Conservation (phyloP, 2,888 invertebrate genomes). For the Rhamnusium bicolor region DNA sequence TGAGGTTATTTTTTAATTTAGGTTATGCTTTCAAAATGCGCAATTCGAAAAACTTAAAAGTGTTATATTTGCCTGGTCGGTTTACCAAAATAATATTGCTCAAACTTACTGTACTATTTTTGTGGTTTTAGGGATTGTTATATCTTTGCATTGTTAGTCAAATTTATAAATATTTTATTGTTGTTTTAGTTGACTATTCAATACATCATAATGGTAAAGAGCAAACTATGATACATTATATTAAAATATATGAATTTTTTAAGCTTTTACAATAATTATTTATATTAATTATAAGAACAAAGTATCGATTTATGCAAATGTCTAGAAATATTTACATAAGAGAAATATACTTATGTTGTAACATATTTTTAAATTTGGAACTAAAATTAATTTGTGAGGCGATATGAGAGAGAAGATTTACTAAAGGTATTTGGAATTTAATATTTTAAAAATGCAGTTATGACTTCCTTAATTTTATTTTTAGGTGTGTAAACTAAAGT, state of each 20-base stretch:
- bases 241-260: background rate
- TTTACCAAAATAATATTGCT: constrained; percentile 1
- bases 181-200: background rate
- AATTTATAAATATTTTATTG: constrained; percentile 7
- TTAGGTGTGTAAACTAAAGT: background rate
- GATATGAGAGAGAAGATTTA: background rate
- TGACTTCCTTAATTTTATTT: background rate
- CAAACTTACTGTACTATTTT: constrained; percentile 4
- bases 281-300: background rate
- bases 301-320: background rate
- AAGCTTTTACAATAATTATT: constrained; percentile 11
- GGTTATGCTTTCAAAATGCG: background rate
- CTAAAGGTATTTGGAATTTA: constrained; percentile 3
- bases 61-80: background rate
- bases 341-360: background rate
- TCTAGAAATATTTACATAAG: background rate
- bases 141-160: constrained; percentile 6
- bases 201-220: background rate
- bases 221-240: background rate
- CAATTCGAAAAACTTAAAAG: background rate
- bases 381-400: background rate
- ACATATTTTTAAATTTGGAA: background rate
- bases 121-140: constrained; percentile 11
- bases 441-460: background rate
- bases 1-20: background rate